Base-by-base conservation (phyloP, 2,888 invertebrate genomes). In the Mythimna impura region DNA sequence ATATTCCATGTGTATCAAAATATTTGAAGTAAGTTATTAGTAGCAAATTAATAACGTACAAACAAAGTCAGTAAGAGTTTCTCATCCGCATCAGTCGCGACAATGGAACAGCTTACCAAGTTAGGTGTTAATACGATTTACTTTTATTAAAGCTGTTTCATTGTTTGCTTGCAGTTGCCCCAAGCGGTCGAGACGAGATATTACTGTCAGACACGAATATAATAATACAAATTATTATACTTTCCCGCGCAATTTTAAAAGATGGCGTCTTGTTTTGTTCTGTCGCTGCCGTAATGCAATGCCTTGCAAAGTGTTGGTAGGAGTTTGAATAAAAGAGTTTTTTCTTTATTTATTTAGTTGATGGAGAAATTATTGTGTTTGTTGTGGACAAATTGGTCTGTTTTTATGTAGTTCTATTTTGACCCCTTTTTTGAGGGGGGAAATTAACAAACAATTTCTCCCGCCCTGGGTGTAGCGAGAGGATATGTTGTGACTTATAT, bases 131-230 rank as follows among this genome's bases (percentile, higher is more conserved):
- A 93, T 93, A 86, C 89, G 89, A 93, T 93, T 92, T 89, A 90
- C 93, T 93, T 91, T 93, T 93, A 93, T 93, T 92, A 93, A 92
- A 94, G 90, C 92, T 91, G 89, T 90, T 89, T 84, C 85, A 88
- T 88, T 91, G 90, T 91, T 91, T 91, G 88, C 87, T 88, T 83
- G 86, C 83, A 78, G 84, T 80, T 81, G 76, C 80, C 85, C 81
- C 84, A 79, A 88, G 87, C 87, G 86, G 84, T 83, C 83, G 84
- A 77, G 85, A 79, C 83, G 84, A 88, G 88, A 89, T 88, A 91
- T 90, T 90, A 89, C 78, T 87, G 87, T 87, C 84, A 76, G 84
- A 71, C 84, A 82, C 75, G 71, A 87, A 86, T 86, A 85, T 88
- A 85, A 87, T 88, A 89, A 88, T 82, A 82, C 61, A 73, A 87